phyloP scores from a whole-genome alignment of 2,888 invertebrate species.

The Drosophila putrida region DNA sequence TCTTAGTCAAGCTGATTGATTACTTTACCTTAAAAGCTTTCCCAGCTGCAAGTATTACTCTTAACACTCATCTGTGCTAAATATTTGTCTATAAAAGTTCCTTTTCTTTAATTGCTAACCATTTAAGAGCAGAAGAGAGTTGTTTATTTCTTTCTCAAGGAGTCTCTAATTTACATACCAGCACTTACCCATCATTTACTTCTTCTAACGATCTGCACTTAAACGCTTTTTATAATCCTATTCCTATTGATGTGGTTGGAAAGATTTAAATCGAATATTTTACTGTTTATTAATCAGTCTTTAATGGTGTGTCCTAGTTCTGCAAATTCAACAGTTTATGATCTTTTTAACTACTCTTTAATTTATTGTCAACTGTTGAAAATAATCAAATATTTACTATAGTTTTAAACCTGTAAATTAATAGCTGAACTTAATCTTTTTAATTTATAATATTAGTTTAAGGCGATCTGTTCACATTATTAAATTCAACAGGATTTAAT shows the following conservation, averaged over 20 bases:
- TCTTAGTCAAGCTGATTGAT: constrained; percentile 28
- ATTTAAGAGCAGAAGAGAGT: constrained; percentile 1
- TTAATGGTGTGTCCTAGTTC: background rate
- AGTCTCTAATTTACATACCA: background rate
- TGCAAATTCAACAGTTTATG: too few species aligned
- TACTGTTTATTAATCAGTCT: background rate
- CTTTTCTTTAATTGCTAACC: constrained; percentile 5
- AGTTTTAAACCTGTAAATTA: too few species aligned
- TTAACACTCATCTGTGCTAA: background rate
- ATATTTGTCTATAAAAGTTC: constrained; percentile 32
- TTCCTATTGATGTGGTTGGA: background rate
- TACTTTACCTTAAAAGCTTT: constrained; percentile 28
- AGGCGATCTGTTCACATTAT: too few species aligned
- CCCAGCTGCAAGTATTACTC: constrained; percentile 7
- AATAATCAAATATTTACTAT: too few species aligned
- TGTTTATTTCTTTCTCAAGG: background rate
- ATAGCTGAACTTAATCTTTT: too few species aligned
- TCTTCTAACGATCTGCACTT: constrained; percentile 1
- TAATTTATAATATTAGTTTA: too few species aligned
- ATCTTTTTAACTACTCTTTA: too few species aligned
- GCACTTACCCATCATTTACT: constrained; percentile 1
- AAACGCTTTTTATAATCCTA: constrained; percentile 1
- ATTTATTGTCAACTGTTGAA: too few species aligned
- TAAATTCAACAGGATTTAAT: too few species aligned
- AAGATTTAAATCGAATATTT: background rate